Base-by-base conservation (phyloP, 2,888 invertebrate species). In the Rhyacophila evoluta region DNA sequence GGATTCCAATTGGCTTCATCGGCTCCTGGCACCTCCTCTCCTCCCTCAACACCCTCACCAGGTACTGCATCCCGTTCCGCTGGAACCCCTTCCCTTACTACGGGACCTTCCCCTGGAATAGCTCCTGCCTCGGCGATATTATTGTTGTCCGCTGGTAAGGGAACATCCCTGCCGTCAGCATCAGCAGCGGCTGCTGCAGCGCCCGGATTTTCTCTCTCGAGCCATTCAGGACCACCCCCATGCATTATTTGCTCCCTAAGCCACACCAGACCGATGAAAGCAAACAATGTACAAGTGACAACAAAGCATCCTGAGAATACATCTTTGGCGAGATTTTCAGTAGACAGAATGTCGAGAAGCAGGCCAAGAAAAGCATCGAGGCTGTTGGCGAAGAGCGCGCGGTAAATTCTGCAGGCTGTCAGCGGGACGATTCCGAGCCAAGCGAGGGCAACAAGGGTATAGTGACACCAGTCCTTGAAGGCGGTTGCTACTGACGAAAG, bases 181-280 rank as follows among this genome's bases (percentile, higher is more conserved):
- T 88, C 90, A 75, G 89, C 90, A 29, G 89, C 89, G 1, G 88
- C 88, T 71, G 89, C 89, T 6, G 87, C 89, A 4, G 90, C 89
- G 2, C 89, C 86, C 29, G 85, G 72, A 81, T 92, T 91, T 82
- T 95, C 95, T 81, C 94, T 90, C 85, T 95, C 96, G 84, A 98
- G 90, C 98, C 98, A 98, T 84, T 98, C 98, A 0, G 98, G 98
- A 0, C 98, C 98, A 29, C 98, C 98, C 0, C 98, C 98, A 85
- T 98, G 97, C 84, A 99, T 91, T 80, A 99, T 98, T 88, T 99
- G 99, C 87, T 99, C 99, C 83, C 99, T 89, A 72, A 99, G 89
- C 99, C 99, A 99, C 2, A 99, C 97, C 70, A 99, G 88, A 4
- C 98, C 98, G 84, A 99, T 98, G 85, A 99, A 99, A 0, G 97